Evolutionary conservation across 2,797 vertebrate genomes (phyloP).

Genomic region (Rhynchonycteris naso): DNA sequence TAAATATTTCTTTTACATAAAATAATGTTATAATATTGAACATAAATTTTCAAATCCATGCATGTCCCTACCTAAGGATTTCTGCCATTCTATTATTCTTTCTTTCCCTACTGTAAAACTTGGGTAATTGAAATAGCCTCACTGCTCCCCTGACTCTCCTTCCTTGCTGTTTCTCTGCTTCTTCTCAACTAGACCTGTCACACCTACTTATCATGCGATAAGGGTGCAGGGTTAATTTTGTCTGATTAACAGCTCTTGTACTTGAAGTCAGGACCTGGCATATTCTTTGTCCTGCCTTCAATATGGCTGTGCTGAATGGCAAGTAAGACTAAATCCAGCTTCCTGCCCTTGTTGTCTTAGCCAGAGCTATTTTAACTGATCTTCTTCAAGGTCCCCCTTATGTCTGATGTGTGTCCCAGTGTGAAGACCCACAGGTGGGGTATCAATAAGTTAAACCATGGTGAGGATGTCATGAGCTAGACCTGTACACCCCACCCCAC

Average conservation of each 20-base stretch:
- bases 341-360: slow-evolving; percentile 26
- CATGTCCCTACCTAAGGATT: neutral
- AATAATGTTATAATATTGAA: neutral
- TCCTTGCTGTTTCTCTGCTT: neutral
- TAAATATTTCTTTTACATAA: neutral
- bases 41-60: neutral
- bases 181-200: neutral
- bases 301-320: neutral
- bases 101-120: neutral
- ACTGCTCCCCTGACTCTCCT: neutral
- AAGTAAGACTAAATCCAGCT: neutral
- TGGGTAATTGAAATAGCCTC: neutral
- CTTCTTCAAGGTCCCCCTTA: neutral
- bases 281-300: neutral
- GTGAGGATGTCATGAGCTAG: neutral
- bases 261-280: neutral
- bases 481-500: neutral
- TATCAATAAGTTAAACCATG: neutral
- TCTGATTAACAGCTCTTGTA: slow-evolving; percentile 59
- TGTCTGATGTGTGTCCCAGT: neutral
- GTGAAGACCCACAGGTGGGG: neutral
- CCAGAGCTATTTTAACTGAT: neutral
- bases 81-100: neutral
- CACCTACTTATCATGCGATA: neutral
- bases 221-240: neutral